Evolutionary conservation across 2,888 invertebrate species (phyloP).

Genomic region (Mimachlamys varia): DNA sequence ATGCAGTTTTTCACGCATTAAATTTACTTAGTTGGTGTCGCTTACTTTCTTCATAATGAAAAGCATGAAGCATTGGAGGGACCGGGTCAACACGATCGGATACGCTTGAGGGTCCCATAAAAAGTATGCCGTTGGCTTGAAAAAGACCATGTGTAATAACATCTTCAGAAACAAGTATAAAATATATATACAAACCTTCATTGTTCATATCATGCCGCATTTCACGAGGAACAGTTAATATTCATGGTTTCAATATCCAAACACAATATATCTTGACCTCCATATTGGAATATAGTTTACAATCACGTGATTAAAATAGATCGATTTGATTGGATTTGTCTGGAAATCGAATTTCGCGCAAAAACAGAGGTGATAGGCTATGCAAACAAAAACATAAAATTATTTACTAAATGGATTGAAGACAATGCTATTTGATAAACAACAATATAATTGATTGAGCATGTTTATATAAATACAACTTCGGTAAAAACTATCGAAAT

Average conservation of each 20-base stretch:
- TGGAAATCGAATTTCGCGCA: constrained; percentile 56
- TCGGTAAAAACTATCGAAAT: no score
- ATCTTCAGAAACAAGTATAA: not conserved
- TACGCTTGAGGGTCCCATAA: constrained; percentile 34
- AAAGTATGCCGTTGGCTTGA: constrained; percentile 26
- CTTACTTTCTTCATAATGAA: constrained; percentile 34
- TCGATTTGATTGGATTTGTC: constrained; percentile 49
- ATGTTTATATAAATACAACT: not conserved
- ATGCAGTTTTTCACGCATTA: not conserved
- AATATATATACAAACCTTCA: not conserved
- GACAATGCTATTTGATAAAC: not conserved
- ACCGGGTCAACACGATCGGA: constrained; percentile 31
- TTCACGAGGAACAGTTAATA: constrained; percentile 25
- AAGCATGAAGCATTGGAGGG: constrained; percentile 30
- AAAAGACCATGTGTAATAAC: constrained; percentile 11
- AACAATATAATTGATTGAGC: not conserved
- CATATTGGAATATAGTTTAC: constrained; percentile 53
- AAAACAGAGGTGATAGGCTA: constrained; percentile 43
- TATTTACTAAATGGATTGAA: not conserved
- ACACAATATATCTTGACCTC: constrained; percentile 55
- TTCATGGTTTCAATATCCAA: constrained; percentile 48
- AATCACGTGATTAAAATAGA: constrained; percentile 50
- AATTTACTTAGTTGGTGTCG: not conserved
- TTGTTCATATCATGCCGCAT: constrained; percentile 4
- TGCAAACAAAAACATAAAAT: not conserved